phyloP scores from a whole-genome alignment of 2,797 vertebrate species.

The Pyrocephalus nanus region DNA sequence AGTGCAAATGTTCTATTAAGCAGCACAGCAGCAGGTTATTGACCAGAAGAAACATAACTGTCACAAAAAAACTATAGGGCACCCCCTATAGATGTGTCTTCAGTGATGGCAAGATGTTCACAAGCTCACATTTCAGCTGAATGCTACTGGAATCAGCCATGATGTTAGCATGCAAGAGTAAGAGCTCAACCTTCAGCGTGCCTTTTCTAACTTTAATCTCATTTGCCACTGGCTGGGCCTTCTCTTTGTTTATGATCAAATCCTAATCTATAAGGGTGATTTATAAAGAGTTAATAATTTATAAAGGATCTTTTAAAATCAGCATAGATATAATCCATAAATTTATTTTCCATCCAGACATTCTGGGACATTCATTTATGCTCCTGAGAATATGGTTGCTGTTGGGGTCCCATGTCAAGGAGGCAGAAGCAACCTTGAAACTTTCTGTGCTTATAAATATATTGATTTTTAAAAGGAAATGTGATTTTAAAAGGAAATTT shows the following conservation, averaged over 20 bases:
- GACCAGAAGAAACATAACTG: neutral
- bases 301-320: neutral
- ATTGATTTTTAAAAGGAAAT: neutral
- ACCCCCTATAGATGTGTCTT: neutral
- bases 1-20: neutral
- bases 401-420: neutral
- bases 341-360: neutral
- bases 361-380: neutral
- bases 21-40: neutral
- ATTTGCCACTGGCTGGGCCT: neutral
- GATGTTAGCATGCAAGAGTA: neutral
- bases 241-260: neutral
- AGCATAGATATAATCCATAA: neutral
- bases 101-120: neutral
- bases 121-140: neutral
- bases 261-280: neutral
- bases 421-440: neutral
- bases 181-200: neutral
- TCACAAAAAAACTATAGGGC: neutral
- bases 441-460: neutral
- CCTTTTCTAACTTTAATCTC: neutral
- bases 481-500: neutral
- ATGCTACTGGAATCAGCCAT: accelerated
- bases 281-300: neutral
- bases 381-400: neutral